Base-by-base conservation (phyloP, 2,797 vertebrate species). In the Hippopotamyrus pictus region DNA sequence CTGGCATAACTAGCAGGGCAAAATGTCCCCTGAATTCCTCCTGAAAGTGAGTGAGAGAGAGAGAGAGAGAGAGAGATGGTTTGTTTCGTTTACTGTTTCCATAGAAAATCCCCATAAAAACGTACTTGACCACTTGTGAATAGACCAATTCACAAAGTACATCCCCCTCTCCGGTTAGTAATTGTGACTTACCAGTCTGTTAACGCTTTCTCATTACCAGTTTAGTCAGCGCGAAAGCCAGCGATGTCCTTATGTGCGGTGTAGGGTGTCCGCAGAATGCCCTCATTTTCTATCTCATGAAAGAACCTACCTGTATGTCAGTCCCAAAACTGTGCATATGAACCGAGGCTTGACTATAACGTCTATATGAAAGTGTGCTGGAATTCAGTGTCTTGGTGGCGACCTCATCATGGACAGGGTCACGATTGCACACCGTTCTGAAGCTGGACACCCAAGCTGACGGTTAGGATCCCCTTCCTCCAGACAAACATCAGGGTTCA, bases 251-350 rank as follows among this genome's bases (percentile, higher is more conserved):
- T 46, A 82, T 46, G 41, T 11, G 19, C 1, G 76, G 76, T 82
- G 76, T 82, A 44, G 17, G 41, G 76, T 82, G 41, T 82, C 76
- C 19, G 1, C 50, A 53, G 48, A 54, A 86, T 37, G 29, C 29
- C 22, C 6, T 54, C 25, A 33, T 53, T 54, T 9, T 76, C 69
- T 41, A 1, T 29, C 22, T 53, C 22, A 14, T 54, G 51, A 53
- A 86, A 86, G 84, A 54, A 86, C 12, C 46, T 54, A 51, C 25
- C 84, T 17, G 46, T 53, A 62, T 8, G 41, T 59, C 76, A 8
- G 53, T 69, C 51, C 82, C 51, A 53, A 88, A 83, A 37, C 90
- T 88, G 37, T 44, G 76, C 7, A n/a, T 22, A 82, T 82, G 37
- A 46, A n/a, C 19, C 3, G 76, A 46, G 41, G 41, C 76, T 82